phyloP scores from a whole-genome alignment of 92 coral and sea anemone genomes.

The Parazoanthus atlanticus region DNA sequence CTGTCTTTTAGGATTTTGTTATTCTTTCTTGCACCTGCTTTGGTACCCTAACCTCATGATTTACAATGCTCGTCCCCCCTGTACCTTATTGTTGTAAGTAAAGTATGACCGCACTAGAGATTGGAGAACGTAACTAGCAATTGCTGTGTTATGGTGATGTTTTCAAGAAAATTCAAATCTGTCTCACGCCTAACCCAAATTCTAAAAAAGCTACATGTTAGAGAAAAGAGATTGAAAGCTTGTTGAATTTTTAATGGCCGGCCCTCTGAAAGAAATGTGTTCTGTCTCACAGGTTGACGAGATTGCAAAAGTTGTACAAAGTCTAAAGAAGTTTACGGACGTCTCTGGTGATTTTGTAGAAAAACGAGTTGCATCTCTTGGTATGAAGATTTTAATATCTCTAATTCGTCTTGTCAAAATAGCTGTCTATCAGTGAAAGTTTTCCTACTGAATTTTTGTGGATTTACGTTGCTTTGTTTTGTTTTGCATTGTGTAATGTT shows the following conservation, averaged over 20 bases:
- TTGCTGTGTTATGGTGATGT: too few species aligned
- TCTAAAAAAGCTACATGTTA: background rate
- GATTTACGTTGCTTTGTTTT: background rate
- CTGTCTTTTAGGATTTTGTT: too few species aligned
- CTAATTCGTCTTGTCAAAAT: background rate
- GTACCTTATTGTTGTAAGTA: too few species aligned
- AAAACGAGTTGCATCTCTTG: conserved; percentile 60
- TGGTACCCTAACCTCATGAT: too few species aligned
- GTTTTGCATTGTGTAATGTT: background rate
- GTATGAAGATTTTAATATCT: conserved; percentile 49
- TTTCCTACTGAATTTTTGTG: background rate
- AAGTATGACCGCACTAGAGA: too few species aligned
- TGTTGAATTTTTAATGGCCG: background rate
- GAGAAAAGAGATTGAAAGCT: background rate
- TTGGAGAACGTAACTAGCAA: too few species aligned
- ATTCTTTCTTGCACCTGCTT: too few species aligned
- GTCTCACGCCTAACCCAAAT: too few species aligned
- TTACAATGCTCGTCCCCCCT: too few species aligned
- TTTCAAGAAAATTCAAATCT: too few species aligned
- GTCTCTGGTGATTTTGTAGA: conserved; percentile 54
- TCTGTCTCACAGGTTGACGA: conserved; percentile 58
- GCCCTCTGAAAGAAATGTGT: background rate
- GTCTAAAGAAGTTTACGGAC: conserved; percentile 60
- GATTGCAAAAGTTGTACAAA: conserved; percentile 49
- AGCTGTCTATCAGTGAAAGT: background rate